A percentile compares a stretch with the other conserved stretches of the same genome.
Conservation (phyloP, 2,113 vertebrate genomes). For the Aspidoscelis tigris region DNA sequence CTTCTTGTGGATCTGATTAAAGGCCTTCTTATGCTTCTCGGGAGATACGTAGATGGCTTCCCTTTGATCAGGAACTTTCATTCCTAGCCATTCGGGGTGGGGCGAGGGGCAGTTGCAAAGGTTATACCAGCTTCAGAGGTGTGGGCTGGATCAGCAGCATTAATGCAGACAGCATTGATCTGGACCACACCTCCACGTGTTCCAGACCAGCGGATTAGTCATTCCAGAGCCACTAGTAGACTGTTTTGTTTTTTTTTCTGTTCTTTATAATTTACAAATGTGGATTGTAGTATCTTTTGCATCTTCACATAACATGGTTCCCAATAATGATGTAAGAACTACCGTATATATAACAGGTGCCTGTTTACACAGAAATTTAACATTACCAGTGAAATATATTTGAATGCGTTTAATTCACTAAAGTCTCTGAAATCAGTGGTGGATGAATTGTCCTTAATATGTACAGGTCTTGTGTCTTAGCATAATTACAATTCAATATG, state of each 20-base stretch:
- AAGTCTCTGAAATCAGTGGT: background rate
- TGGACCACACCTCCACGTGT: too few species aligned
- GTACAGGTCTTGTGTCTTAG: background rate
- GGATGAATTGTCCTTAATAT: background rate
- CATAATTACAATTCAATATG: too few species aligned
- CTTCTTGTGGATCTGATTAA: too few species aligned
- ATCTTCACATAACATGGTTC: background rate
- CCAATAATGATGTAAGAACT: background rate
- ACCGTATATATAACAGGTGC: background rate
- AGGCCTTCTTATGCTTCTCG: too few species aligned
- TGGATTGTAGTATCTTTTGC: background rate
- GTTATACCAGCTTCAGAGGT: too few species aligned
- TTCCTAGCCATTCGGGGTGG: too few species aligned
- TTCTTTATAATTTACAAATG: background rate
- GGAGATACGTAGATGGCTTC: too few species aligned
- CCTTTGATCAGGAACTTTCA: too few species aligned
- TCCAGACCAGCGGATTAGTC: too few species aligned
- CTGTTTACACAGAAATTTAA: constrained; percentile 11
- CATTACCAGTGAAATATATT: constrained; percentile 9
- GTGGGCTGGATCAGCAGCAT: too few species aligned
- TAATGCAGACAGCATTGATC: too few species aligned
- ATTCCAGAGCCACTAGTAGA: background rate
- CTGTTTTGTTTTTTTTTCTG: background rate
- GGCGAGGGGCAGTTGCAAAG: too few species aligned
- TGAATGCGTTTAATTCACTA: constrained; percentile 1